Conservation (phyloP, 2,888 invertebrate species). For the Xylocampa areola region DNA sequence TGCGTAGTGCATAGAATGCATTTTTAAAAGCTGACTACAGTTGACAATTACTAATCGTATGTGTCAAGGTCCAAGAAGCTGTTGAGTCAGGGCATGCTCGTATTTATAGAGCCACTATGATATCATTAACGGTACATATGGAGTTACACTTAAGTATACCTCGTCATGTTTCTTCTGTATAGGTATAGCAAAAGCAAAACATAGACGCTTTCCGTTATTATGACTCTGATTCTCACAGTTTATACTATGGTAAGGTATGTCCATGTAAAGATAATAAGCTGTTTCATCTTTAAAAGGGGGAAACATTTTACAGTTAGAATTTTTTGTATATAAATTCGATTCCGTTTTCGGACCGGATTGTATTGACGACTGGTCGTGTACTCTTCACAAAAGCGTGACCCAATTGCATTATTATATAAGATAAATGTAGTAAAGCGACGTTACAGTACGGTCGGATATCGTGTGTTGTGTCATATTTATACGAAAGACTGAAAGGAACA, state of each 20-base stretch:
- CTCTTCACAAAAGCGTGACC: background rate
- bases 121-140: slow-evolving; percentile 31
- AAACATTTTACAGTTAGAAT: too few species aligned
- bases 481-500: too few species aligned
- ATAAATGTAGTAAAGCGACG: background rate
- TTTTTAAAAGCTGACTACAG: slow-evolving; percentile 23
- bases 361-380: background rate
- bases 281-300: background rate
- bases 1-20: slow-evolving; percentile 9
- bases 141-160: slow-evolving; percentile 18
- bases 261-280: background rate
- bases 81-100: slow-evolving; percentile 31
- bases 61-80: slow-evolving; percentile 40
- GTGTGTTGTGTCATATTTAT: background rate
- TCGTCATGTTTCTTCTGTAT: slow-evolving; percentile 15
- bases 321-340: too few species aligned
- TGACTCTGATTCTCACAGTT: slow-evolving; percentile 8
- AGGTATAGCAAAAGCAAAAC: slow-evolving; percentile 9
- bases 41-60: slow-evolving; percentile 19
- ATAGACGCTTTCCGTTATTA: slow-evolving; percentile 12
- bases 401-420: background rate
- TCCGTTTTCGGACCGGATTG: too few species aligned
- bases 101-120: slow-evolving; percentile 34
- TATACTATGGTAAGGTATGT: slow-evolving; percentile 1
- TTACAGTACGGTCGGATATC: background rate